Evolutionary conservation across 1,140 invertebrate genomes (phyloP).

Genomic region (Aphidius ervi): DNA sequence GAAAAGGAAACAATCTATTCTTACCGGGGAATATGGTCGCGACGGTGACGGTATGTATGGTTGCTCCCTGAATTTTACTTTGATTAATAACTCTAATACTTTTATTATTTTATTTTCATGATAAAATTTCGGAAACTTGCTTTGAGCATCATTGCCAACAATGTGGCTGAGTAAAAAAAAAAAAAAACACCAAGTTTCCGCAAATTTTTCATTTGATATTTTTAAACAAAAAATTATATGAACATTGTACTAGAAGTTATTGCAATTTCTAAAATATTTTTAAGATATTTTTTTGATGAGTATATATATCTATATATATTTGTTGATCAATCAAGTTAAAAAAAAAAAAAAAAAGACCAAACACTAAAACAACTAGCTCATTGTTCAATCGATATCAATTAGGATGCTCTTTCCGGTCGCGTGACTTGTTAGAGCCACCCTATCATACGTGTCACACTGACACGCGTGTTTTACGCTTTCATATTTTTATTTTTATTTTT

Average conservation of each 20-base stretch:
- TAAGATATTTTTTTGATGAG: no score
- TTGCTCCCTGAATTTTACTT: slow-evolving; percentile 53
- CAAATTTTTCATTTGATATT: no score
- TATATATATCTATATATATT: no score
- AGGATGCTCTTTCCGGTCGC: slow-evolving; percentile 53
- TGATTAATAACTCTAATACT: slow-evolving; percentile 52
- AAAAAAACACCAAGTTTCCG: no score
- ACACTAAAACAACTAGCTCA: neutral
- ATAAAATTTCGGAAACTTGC: slow-evolving; percentile 3
- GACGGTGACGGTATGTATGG: slow-evolving; percentile 23
- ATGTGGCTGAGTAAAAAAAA: no score
- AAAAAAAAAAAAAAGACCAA: no score
- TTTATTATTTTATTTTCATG: slow-evolving; percentile 22
- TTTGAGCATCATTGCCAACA: neutral
- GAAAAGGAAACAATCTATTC: slow-evolving; percentile 55
- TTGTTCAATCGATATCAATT: slow-evolving; percentile 51
- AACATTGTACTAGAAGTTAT: no score
- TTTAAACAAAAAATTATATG: no score
- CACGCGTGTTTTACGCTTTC: slow-evolving; percentile 7
- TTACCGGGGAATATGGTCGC: slow-evolving; percentile 53
- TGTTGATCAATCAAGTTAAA: no score
- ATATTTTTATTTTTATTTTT: neutral
- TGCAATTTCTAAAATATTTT: no score
- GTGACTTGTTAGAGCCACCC: slow-evolving; percentile 33
- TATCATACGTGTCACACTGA: neutral